Conservation (phyloP, 2,797 vertebrate genomes). For the Mareca strepera region DNA sequence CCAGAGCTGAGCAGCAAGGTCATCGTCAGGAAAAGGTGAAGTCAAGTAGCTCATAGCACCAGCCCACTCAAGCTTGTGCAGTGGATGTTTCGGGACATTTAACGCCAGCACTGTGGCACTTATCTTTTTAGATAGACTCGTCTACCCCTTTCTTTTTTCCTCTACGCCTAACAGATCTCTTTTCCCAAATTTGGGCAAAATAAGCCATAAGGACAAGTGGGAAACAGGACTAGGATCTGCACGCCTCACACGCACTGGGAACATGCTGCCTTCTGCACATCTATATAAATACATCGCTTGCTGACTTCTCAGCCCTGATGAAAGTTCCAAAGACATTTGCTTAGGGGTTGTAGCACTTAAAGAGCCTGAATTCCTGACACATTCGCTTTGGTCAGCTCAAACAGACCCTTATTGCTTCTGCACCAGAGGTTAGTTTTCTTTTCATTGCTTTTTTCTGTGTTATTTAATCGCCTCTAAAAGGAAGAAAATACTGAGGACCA, state of each 20-base stretch:
- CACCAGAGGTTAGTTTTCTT: neutral
- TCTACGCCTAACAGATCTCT: neutral
- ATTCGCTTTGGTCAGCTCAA: neutral
- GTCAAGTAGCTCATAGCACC: neutral
- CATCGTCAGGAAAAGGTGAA: neutral
- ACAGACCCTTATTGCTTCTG: neutral
- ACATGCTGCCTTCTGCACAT: neutral
- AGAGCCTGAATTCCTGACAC: neutral
- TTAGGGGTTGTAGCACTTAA: neutral
- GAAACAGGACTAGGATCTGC: neutral
- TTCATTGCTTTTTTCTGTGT: neutral
- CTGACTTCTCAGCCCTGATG: neutral
- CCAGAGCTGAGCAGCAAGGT: neutral
- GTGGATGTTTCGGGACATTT: fast-evolving
- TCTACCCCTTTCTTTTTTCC: neutral
- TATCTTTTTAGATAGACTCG: neutral
- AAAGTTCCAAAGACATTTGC: neutral
- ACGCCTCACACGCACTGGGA: fast-evolving
- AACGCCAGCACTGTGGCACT: neutral
- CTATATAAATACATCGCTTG: too few species aligned
- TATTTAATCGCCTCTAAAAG: conserved; percentile 9
- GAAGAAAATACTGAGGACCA: conserved; percentile 27
- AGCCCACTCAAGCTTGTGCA: fast-evolving
- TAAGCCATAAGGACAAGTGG: neutral
- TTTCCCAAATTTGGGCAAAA: neutral